phyloP scores from a whole-genome alignment of 23 tunicate species.

The Diplosoma virens region DNA sequence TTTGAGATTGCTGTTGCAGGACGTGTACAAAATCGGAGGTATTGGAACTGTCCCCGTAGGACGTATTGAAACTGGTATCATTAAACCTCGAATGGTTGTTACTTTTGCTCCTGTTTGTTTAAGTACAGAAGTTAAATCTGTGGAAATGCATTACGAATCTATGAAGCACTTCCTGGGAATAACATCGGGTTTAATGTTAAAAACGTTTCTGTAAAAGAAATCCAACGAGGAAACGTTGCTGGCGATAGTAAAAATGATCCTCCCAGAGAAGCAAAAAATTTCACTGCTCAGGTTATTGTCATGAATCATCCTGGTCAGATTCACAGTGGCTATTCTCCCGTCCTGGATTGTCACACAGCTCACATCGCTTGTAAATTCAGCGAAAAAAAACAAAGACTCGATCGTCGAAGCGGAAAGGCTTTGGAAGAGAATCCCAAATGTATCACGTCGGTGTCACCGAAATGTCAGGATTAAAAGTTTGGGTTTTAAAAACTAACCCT shows the following conservation, averaged over 20 bases:
- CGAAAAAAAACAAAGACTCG: conserved; percentile 80
- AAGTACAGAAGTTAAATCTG: conserved; percentile 93
- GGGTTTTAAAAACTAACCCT: too few relatives aligned
- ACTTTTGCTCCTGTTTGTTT: conserved; percentile 85
- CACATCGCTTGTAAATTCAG: conserved; percentile 96
- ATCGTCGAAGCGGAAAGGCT: conserved; percentile 66
- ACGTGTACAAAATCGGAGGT: conserved; percentile 99
- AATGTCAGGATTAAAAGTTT: too few relatives aligned
- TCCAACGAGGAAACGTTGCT: conserved; percentile 90
- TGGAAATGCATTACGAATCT: conserved; percentile 90
- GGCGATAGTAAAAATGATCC: conserved; percentile 91
- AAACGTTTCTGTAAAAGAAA: conserved; percentile 97
- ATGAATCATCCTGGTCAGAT: conserved; percentile 98
- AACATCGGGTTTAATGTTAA: conserved; percentile 97
- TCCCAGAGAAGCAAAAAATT: conserved; percentile 56
- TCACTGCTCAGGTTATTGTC: conserved; percentile 88
- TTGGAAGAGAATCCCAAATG: conserved; percentile 80
- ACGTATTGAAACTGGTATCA: conserved; percentile 90
- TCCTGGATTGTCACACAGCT: conserved; percentile 98
- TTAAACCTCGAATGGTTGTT: conserved; percentile 76
- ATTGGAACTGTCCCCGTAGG: conserved; percentile 99
- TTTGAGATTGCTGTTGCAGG: conserved; percentile 94
- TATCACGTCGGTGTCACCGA: too few relatives aligned
- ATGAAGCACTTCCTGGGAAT: conserved; percentile 87
- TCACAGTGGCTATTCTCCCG: conserved; percentile 73